These are phyloP conservation scores for Caenorhabditis becei DNA, from an alignment of 2,888 invertebrate genomes.

Conservation along the genomic window DNA sequence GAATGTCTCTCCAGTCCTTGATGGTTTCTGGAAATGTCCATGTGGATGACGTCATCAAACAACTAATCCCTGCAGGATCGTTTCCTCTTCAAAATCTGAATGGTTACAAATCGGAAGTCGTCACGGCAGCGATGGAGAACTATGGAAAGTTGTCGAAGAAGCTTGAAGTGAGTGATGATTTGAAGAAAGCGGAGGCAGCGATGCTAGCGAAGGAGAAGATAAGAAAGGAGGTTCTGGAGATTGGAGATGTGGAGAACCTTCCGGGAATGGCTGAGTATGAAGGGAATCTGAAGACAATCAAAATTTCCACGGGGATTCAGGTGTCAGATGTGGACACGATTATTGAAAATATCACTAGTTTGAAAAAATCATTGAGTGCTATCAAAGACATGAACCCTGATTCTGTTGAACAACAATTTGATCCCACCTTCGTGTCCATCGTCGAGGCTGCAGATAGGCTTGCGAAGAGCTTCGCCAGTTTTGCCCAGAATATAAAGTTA, in stretches of 20 bases:
- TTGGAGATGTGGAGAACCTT: neutral
- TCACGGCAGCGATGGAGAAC: neutral
- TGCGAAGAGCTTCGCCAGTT: too few species aligned
- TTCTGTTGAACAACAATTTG: too few species aligned
- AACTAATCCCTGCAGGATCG: constrained; percentile 1
- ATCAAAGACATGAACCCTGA: too few species aligned
- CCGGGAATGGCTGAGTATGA: neutral
- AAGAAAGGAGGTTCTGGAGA: neutral
- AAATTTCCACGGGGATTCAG: too few species aligned
- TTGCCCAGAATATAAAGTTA: too few species aligned
- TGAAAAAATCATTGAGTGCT: too few species aligned
- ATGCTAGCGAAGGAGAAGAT: neutral
- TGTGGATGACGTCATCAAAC: constrained; percentile 3
- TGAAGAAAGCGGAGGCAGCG: neutral
- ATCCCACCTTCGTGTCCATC: too few species aligned
- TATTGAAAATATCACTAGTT: too few species aligned
- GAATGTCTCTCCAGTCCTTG: neutral
- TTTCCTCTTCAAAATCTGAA: neutral
- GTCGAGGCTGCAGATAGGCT: too few species aligned
- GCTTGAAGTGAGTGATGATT: neutral
- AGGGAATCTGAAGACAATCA: neutral
- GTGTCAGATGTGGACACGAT: too few species aligned
- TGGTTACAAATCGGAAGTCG: neutral
- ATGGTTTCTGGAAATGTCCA: neutral
- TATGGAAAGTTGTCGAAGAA: neutral